phyloP scores from a whole-genome alignment of 2,797 vertebrate species.

The Tarsius wallacei region DNA sequence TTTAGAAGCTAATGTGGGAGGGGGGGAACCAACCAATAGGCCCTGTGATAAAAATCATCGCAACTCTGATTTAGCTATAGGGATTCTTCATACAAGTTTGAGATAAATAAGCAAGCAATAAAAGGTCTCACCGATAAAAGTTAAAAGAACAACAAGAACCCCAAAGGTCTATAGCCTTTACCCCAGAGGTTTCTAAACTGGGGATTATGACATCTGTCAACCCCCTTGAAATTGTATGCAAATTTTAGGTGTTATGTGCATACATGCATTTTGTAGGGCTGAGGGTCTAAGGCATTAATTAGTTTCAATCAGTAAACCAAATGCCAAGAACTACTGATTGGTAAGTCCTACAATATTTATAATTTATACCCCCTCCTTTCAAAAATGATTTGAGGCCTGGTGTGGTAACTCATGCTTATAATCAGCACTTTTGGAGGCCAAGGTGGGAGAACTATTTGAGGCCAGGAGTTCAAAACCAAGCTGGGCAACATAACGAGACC shows the following conservation, averaged over 20 bases:
- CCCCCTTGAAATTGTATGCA: neutral
- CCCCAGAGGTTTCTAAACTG: neutral
- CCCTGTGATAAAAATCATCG: neutral
- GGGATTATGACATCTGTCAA: neutral
- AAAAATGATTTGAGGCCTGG: neutral
- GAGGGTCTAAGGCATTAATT: neutral
- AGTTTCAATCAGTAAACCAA: neutral
- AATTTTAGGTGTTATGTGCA: neutral
- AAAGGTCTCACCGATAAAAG: neutral
- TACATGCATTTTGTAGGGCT: neutral
- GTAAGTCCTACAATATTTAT: neutral
- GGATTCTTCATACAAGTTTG: neutral
- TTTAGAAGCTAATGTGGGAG: neutral
- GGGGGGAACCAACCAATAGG: neutral
- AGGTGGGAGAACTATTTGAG: too few relatives aligned
- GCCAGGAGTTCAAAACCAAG: too few relatives aligned
- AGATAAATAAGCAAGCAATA: conserved; percentile 9
- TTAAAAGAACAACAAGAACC: neutral
- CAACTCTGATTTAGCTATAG: neutral
- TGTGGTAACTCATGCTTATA: too few relatives aligned
- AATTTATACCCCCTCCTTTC: neutral
- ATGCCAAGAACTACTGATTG: conserved; percentile 32
- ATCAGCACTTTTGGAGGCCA: too few relatives aligned
- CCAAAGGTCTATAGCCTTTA: neutral
- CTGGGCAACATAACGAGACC: too few relatives aligned